Evolutionary conservation across 2,888 invertebrate species (phyloP).

Genomic region (Ophonus ardosiacus): DNA sequence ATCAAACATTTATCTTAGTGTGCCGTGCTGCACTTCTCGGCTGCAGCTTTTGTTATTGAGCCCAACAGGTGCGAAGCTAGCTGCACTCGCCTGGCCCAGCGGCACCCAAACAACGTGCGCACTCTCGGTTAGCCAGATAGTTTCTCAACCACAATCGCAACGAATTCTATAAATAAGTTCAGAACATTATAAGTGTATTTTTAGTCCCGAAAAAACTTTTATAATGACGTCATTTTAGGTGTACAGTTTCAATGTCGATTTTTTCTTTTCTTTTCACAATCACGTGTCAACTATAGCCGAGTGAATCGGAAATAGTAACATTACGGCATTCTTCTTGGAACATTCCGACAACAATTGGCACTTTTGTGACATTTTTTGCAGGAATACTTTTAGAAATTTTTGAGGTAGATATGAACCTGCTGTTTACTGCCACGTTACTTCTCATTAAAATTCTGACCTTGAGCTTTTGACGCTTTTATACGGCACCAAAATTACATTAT

Average conservation of each 20-base stretch:
- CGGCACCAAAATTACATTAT: neutral
- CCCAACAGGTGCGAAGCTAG: slow-evolving; percentile 51
- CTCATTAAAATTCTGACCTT: slow-evolving; percentile 40
- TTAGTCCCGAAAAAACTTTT: slow-evolving; percentile 58
- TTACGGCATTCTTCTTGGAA: slow-evolving; percentile 61
- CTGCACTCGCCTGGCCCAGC: neutral
- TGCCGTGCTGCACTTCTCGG: neutral
- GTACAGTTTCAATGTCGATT: slow-evolving; percentile 61
- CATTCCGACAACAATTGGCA: slow-evolving; percentile 62
- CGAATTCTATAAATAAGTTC: slow-evolving; percentile 42
- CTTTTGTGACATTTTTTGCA: slow-evolving; percentile 52
- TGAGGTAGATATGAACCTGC: slow-evolving; percentile 32
- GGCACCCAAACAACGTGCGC: slow-evolving; percentile 51
- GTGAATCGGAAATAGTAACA: slow-evolving; percentile 62
- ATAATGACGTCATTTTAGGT: slow-evolving; percentile 62
- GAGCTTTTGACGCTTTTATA: slow-evolving; percentile 28
- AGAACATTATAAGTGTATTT: slow-evolving; percentile 62
- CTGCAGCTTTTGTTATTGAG: slow-evolving; percentile 40
- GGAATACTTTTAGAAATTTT: slow-evolving; percentile 49
- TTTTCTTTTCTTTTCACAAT: slow-evolving; percentile 60
- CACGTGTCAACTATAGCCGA: slow-evolving; percentile 58
- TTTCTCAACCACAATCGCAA: slow-evolving; percentile 43
- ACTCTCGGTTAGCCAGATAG: neutral
- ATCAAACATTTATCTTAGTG: slow-evolving; percentile 28
- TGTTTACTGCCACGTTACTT: slow-evolving; percentile 16